Evolutionary conservation across 2,797 vertebrate genomes (phyloP).

Genomic region (Tympanoctomys barrerae): DNA sequence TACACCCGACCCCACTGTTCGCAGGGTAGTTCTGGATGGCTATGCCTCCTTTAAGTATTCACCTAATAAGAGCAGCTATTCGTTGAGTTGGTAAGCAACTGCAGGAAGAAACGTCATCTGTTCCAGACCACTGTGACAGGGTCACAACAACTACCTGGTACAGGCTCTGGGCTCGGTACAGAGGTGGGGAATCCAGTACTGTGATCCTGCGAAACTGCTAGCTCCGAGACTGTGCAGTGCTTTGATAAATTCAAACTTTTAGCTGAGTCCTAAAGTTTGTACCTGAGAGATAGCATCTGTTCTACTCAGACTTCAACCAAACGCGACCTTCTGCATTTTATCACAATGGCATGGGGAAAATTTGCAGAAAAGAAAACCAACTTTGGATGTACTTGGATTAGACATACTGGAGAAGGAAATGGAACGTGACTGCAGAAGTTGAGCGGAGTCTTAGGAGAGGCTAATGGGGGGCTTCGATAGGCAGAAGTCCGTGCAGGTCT

Average conservation of each 20-base stretch:
- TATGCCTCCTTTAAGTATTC: not conserved
- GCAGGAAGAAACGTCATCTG: not conserved
- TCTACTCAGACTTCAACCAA: not conserved
- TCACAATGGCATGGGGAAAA: not conserved
- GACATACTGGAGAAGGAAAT: not conserved
- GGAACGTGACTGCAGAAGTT: not conserved
- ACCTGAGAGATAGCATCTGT: not conserved
- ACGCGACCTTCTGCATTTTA: not conserved
- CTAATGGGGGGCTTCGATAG: not conserved
- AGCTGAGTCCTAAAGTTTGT: not conserved
- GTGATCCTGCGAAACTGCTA: not conserved
- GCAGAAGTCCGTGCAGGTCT: not conserved
- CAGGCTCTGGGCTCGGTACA: not conserved
- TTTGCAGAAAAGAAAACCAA: not conserved
- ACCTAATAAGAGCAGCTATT: not conserved
- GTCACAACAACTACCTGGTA: not conserved
- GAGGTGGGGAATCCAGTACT: not conserved
- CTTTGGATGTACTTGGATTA: not conserved
- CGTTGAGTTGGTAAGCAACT: conserved; percentile 2
- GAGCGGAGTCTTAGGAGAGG: not conserved
- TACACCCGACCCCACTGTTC: not conserved
- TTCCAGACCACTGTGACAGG: not conserved
- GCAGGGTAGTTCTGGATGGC: conserved; percentile 6
- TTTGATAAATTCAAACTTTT: not conserved
- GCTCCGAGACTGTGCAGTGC: not conserved